A percentile compares a stretch with the other conserved stretches of the same genome.
phyloP scores from a whole-genome alignment of 2,113 vertebrate species.

The Notothenia coriiceps region DNA sequence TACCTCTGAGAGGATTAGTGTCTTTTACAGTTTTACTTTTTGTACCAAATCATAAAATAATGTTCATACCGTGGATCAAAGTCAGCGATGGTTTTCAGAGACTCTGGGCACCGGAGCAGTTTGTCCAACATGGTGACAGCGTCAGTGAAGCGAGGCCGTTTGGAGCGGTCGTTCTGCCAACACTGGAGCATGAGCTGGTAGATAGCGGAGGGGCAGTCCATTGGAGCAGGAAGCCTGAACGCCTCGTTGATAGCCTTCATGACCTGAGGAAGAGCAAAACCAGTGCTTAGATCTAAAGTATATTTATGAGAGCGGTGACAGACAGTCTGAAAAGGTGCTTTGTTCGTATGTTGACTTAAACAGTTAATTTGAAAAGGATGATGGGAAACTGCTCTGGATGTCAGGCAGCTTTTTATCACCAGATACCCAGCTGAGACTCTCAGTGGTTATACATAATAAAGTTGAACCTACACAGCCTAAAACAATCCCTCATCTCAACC shows the following conservation, averaged over 20 bases:
- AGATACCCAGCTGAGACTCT: constrained; percentile 16
- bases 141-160: constrained; percentile 92
- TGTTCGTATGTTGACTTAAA: constrained; percentile 47
- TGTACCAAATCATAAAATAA: not conserved
- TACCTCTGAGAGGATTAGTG: not conserved
- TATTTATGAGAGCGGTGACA: constrained; percentile 11
- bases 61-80: constrained; percentile 91
- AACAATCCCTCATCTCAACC: constrained; percentile 48
- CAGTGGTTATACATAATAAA: constrained; percentile 23
- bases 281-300: constrained; percentile 12
- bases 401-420: constrained; percentile 33
- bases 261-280: constrained; percentile 84
- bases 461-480: constrained; percentile 49
- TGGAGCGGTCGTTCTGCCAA: constrained; percentile 93
- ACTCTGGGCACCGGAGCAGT: constrained; percentile 90
- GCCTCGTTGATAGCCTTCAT: constrained; percentile 98
- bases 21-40: not conserved
- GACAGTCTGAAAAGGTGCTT: constrained; percentile 17
- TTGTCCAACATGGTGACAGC: constrained; percentile 96
- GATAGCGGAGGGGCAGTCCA: constrained; percentile 94
- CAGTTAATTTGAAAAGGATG: constrained; percentile 34
- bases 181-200: constrained; percentile 98
- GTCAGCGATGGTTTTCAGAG: constrained; percentile 91
- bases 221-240: constrained; percentile 94
- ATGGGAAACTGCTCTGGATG: constrained; percentile 35